Conservation (phyloP, 2,888 invertebrate species). For the Oxystoma pomonae region DNA sequence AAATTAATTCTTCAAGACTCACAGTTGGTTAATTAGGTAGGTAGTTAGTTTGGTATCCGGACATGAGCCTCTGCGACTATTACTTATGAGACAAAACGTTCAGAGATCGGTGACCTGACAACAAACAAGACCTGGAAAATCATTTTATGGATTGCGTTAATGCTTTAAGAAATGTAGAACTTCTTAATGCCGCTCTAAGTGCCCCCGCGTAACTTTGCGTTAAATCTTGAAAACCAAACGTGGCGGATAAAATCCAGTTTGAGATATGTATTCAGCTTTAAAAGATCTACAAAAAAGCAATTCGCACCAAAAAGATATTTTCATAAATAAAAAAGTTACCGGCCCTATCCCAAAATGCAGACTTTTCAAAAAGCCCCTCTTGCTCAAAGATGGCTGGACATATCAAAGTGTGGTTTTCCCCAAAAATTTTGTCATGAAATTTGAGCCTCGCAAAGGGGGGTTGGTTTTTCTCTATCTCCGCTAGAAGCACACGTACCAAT, state of each 20-base stretch:
- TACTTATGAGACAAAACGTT: no score
- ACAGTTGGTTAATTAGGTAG: no score
- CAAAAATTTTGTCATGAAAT: background rate
- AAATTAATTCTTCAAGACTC: no score
- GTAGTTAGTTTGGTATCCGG: no score
- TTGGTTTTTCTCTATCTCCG: background rate
- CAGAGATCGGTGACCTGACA: no score
- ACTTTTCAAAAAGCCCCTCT: background rate
- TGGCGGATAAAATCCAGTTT: background rate
- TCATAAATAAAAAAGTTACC: background rate
- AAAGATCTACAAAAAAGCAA: background rate
- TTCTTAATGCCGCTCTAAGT: no score
- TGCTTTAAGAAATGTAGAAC: no score
- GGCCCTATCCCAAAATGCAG: background rate
- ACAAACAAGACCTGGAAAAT: no score
- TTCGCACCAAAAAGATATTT: background rate
- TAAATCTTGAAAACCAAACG: background rate
- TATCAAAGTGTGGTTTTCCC: background rate
- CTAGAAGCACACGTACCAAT: background rate
- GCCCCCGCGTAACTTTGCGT: background rate
- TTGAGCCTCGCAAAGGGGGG: background rate
- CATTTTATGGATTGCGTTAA: no score
- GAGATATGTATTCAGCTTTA: background rate
- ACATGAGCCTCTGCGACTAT: no score
- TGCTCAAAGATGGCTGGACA: background rate